A percentile compares a stretch with the other conserved stretches of the same genome.
These are phyloP conservation scores for Corynorhinus townsendii DNA, from an alignment of 2,113 vertebrate species.

Conservation along the genomic window DNA sequence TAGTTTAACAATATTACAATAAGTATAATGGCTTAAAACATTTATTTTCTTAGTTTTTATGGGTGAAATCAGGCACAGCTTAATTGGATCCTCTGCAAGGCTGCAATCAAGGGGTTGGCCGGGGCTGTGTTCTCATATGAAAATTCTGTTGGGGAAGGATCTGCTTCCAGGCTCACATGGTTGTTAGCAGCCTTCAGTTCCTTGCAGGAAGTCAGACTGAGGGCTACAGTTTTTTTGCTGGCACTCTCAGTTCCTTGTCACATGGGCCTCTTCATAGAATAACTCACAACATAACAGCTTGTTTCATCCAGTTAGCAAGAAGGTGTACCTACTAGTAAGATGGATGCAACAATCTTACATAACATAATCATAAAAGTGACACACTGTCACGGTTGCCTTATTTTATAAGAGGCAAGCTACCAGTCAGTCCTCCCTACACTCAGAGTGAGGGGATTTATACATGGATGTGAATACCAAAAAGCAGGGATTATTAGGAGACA, in stretches of 20 bases:
- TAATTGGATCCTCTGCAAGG: not conserved
- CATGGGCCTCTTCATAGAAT: not conserved
- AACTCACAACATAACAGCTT: not conserved
- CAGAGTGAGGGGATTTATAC: not conserved
- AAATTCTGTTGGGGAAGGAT: not conserved
- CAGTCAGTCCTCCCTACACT: not conserved
- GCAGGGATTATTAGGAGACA: not conserved
- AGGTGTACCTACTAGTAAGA: not conserved
- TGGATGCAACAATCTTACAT: not conserved
- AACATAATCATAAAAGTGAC: not conserved
- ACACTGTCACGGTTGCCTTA: not conserved
- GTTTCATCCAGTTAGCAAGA: not conserved
- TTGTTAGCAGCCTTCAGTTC: not conserved
- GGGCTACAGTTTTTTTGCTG: not conserved
- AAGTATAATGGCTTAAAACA: not conserved
- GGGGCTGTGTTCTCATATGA: not conserved
- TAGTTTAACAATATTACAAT: not conserved
- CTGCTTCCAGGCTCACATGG: not conserved
- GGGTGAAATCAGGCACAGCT: not conserved
- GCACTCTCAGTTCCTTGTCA: not conserved
- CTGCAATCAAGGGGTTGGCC: not conserved
- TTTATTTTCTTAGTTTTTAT: slow-evolving; percentile 11
- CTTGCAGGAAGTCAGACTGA: not conserved
- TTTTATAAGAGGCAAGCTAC: not conserved
- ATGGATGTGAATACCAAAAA: not conserved